Evolutionary conservation across 2,113 vertebrate species (phyloP).

Genomic region (Addax nasomaculatus): DNA sequence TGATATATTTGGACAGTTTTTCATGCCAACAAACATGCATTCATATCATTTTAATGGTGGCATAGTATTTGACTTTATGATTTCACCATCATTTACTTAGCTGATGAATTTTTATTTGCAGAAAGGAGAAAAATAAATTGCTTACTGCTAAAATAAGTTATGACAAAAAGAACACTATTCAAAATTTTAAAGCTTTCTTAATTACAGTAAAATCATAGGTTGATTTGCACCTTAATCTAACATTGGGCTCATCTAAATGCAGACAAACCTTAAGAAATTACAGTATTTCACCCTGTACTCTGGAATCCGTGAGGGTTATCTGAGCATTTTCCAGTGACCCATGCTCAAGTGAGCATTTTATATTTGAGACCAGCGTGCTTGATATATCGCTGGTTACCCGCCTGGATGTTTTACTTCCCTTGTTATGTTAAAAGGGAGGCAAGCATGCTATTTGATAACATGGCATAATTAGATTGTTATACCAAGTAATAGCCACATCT

Average conservation of each 20-base stretch:
- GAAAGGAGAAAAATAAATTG: slow-evolving; percentile 15
- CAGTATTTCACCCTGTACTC: neutral
- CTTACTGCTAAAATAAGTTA: neutral
- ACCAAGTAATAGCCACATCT: neutral
- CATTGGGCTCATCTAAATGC: neutral
- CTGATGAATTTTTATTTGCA: neutral
- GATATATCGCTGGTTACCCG: neutral
- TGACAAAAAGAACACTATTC: neutral
- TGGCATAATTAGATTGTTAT: neutral
- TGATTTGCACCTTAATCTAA: neutral
- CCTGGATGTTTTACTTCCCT: neutral
- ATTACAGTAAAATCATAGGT: neutral
- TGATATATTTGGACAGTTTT: neutral
- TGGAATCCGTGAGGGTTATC: neutral
- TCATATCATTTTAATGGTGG: neutral
- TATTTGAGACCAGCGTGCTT: neutral
- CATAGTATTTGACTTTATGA: neutral
- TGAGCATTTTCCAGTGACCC: neutral
- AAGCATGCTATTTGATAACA: neutral
- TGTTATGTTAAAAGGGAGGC: slow-evolving; percentile 6
- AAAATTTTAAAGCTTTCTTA: neutral
- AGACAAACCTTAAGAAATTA: neutral
- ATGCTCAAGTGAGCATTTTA: neutral
- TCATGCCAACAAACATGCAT: neutral
- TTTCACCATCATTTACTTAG: neutral